Conservation (phyloP, 2,113 vertebrate species). For the Eptatretus burgeri region DNA sequence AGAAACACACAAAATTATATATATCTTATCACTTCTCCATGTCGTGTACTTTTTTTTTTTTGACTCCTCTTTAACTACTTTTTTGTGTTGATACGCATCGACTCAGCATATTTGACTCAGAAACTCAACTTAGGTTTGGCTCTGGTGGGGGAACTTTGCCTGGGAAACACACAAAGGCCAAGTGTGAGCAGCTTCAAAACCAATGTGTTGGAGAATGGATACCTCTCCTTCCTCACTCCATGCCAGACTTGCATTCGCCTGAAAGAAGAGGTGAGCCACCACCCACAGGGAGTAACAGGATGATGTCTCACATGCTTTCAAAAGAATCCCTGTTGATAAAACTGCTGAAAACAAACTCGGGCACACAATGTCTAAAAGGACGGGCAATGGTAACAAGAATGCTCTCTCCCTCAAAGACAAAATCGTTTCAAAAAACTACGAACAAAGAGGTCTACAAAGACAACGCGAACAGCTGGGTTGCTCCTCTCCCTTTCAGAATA, state of each 20-base stretch:
- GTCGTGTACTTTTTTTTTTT: too few species aligned
- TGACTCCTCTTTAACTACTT: too few species aligned
- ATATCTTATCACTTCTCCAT: too few species aligned
- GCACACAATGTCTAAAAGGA: not conserved
- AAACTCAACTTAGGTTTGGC: constrained; percentile 8
- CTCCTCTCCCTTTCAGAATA: not conserved
- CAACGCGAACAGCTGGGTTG: not conserved
- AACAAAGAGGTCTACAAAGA: not conserved
- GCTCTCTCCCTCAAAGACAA: not conserved
- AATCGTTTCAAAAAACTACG: not conserved
- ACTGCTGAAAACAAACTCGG: too few species aligned
- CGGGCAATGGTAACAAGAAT: not conserved
- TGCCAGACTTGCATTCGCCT: not conserved
- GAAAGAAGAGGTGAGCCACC: not conserved
- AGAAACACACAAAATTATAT: too few species aligned
- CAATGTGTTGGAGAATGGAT: constrained; percentile 6
- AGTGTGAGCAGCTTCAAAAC: not conserved
- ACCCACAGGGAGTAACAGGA: too few species aligned
- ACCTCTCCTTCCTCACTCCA: not conserved
- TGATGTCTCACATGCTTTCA: too few species aligned
- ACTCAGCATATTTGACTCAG: too few species aligned
- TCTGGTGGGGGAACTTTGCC: constrained; percentile 6
- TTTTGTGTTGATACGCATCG: too few species aligned
- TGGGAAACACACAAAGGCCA: not conserved
- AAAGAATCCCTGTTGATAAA: too few species aligned